These are phyloP conservation scores for Furnarius figulus DNA, from an alignment of 2,113 vertebrate genomes.

Conservation along the genomic window DNA sequence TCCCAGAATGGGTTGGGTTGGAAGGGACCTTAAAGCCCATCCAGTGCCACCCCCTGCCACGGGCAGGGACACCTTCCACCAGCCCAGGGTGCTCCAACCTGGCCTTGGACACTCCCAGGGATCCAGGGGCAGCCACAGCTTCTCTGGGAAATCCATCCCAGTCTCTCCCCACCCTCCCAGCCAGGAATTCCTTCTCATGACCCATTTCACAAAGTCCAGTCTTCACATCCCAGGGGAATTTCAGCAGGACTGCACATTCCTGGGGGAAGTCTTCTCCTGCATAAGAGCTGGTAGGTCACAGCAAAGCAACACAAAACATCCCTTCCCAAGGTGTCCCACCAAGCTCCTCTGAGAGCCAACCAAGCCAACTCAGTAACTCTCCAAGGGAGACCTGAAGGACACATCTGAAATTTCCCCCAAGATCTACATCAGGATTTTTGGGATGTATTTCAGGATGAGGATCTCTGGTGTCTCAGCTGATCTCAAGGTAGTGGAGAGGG, in stretches of 20 bases:
- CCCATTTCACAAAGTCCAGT: neutral
- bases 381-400: neutral
- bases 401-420: neutral
- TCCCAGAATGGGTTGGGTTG: neutral
- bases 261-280: neutral
- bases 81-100: accelerated
- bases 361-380: no score
- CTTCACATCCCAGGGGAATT: neutral
- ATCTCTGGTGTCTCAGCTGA: neutral
- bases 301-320: neutral
- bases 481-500: neutral
- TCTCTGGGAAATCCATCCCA: accelerated
- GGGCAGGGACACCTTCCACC: neutral
- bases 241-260: neutral
- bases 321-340: neutral
- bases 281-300: accelerated
- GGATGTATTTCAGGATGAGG: neutral
- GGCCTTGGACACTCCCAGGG: neutral
- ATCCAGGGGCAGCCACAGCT: neutral
- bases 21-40: accelerated
- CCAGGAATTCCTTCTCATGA: neutral
- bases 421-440: accelerated
- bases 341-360: neutral
- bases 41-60: neutral
- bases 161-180: accelerated